These are phyloP conservation scores for Marisa cornuarietis DNA, from an alignment of 1,140 invertebrate genomes.

Conservation along the genomic window DNA sequence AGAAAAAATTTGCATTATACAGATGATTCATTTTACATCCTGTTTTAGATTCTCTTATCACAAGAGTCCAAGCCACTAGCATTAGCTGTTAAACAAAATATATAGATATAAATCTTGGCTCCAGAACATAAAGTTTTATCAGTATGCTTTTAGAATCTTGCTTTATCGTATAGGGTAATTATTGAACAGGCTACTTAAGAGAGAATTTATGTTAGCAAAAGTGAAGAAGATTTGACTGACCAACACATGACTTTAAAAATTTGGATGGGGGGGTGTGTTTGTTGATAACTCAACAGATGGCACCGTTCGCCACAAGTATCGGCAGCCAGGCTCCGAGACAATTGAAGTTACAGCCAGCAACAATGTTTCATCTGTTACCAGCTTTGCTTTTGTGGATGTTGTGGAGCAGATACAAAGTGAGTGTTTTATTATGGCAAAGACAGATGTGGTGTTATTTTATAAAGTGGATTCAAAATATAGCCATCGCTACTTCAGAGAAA, in stretches of 20 bases:
- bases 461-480: no score
- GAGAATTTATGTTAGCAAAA: neutral
- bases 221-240: neutral
- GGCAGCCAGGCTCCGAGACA: slow-evolving; percentile 25
- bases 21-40: neutral
- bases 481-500: no score
- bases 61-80: no score
- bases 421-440: neutral
- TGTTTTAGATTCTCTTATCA: no score
- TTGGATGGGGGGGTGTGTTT: neutral
- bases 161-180: no score
- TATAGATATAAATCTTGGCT: no score
- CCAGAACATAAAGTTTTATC: no score
- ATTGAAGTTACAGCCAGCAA: slow-evolving; percentile 43
- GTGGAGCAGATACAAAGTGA: slow-evolving; percentile 39
- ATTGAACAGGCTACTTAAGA: neutral
- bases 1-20: neutral
- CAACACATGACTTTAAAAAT: no score
- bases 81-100: no score
- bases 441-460: no score
- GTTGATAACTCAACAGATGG: slow-evolving; percentile 27
- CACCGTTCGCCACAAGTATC: slow-evolving; percentile 36
- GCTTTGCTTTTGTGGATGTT: slow-evolving; percentile 24
- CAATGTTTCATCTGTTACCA: slow-evolving; percentile 24
- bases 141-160: no score